phyloP scores from a whole-genome alignment of 2,888 invertebrate genomes.

The Melieria picta region DNA sequence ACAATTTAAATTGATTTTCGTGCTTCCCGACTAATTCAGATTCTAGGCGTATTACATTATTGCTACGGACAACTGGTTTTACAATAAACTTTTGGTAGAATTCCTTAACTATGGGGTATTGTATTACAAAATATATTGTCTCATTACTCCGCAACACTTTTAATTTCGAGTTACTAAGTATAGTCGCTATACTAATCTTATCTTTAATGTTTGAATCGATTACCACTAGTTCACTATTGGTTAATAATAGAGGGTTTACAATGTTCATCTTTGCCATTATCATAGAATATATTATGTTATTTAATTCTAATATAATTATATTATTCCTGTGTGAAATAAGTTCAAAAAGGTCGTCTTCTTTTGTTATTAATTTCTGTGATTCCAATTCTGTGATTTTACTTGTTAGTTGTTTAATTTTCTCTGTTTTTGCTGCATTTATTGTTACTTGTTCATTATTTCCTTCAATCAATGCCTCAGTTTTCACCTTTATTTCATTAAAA shows the following conservation, averaged over 20 bases:
- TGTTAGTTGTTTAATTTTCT: too few species aligned
- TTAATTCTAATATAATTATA: too few species aligned
- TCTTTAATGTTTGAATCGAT: background rate
- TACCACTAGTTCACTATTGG: background rate
- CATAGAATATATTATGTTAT: too few species aligned
- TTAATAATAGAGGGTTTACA: background rate
- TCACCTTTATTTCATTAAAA: background rate
- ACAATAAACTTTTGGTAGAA: constrained; percentile 3
- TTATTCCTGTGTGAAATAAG: too few species aligned
- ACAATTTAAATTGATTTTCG: constrained; percentile 2
- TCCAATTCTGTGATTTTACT: too few species aligned
- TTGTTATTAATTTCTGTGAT: too few species aligned
- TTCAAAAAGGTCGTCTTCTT: too few species aligned
- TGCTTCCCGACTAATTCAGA: background rate
- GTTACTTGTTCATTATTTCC: background rate
- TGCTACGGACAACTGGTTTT: background rate
- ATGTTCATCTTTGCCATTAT: too few species aligned
- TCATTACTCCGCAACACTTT: background rate
- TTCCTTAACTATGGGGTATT: background rate
- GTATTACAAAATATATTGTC: constrained; percentile 4
- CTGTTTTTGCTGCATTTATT: background rate
- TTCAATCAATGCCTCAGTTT: background rate
- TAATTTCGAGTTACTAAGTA: constrained; percentile 4
- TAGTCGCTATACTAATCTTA: background rate
- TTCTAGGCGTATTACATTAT: background rate